These are phyloP conservation scores for Lepetodrilus schrolli DNA, from an alignment of 2,888 invertebrate genomes.

Conservation along the genomic window DNA sequence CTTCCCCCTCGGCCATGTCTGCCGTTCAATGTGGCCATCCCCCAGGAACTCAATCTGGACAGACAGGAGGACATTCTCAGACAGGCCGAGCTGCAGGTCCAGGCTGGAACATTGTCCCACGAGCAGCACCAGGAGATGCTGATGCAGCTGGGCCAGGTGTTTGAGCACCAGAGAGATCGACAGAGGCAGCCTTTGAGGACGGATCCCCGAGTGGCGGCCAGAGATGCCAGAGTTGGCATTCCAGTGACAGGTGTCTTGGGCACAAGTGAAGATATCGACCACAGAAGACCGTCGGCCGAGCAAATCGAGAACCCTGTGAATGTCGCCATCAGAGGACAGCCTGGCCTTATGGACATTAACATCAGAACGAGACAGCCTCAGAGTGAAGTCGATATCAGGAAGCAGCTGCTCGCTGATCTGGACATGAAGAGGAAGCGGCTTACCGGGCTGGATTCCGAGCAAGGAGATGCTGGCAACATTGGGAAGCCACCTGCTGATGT, in stretches of 20 bases:
- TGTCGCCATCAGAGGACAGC: not conserved
- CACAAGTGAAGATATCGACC: not conserved
- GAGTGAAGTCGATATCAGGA: slow-evolving; percentile 15
- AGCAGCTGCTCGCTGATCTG: not conserved
- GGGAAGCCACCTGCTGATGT: not conserved
- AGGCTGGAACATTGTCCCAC: slow-evolving; percentile 78
- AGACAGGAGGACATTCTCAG: slow-evolving; percentile 48
- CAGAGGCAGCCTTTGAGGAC: not conserved
- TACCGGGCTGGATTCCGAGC: not conserved
- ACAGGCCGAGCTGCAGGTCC: slow-evolving; percentile 86
- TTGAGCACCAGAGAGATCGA: slow-evolving; percentile 49
- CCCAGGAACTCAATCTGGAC: slow-evolving; percentile 38
- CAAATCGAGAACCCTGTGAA: not conserved
- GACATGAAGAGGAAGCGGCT: not conserved
- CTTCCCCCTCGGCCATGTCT: not conserved
- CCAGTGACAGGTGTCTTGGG: not conserved
- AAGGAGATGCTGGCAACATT: not conserved
- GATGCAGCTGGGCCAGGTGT: slow-evolving; percentile 62
- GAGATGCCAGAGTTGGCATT: not conserved
- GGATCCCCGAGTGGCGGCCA: slow-evolving; percentile 20
- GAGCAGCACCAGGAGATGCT: slow-evolving; percentile 69
- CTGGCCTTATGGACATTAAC: not conserved
- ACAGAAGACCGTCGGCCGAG: not conserved
- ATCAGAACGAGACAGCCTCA: not conserved
- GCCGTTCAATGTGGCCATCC: slow-evolving; percentile 28